These are phyloP conservation scores for Taenioides sp. DNA, from an alignment of 2,797 vertebrate species.

Conservation along the genomic window DNA sequence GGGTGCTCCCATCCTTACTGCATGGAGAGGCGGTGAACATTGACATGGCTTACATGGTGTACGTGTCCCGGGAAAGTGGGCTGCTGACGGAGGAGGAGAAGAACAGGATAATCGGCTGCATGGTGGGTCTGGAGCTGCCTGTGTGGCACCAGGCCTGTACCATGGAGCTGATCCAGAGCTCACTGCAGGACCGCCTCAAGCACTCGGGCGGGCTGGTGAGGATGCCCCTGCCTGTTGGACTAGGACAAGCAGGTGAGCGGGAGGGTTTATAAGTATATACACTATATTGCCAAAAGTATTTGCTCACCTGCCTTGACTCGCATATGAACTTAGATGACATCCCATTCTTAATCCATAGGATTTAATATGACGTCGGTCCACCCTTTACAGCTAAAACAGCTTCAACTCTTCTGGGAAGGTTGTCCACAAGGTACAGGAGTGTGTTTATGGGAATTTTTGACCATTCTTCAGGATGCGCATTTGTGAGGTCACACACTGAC, in stretches of 20 bases:
- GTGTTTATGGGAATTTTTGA: no score
- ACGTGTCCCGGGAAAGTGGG: constrained; percentile 69
- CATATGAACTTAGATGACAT: no score
- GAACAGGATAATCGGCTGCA: constrained; percentile 79
- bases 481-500: no score
- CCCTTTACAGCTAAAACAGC: no score
- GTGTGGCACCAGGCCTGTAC: constrained; percentile 79
- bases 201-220: constrained; percentile 79
- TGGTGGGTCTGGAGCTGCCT: constrained; percentile 79
- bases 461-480: no score
- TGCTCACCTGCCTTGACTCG: no score
- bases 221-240: constrained; percentile 81
- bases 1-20: constrained; percentile 79
- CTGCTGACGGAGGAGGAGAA: constrained; percentile 70
- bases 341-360: no score
- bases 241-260: constrained; percentile 76
- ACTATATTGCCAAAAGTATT: no score
- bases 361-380: no score
- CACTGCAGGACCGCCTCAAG: constrained; percentile 77
- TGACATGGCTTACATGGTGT: constrained; percentile 85
- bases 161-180: constrained; percentile 76
- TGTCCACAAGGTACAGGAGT: no score
- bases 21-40: constrained; percentile 84
- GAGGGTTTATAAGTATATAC: no score
- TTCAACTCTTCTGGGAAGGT: no score